Evolutionary conservation across 2,888 invertebrate genomes (phyloP).

Genomic region (Tachystola acroxantha): DNA sequence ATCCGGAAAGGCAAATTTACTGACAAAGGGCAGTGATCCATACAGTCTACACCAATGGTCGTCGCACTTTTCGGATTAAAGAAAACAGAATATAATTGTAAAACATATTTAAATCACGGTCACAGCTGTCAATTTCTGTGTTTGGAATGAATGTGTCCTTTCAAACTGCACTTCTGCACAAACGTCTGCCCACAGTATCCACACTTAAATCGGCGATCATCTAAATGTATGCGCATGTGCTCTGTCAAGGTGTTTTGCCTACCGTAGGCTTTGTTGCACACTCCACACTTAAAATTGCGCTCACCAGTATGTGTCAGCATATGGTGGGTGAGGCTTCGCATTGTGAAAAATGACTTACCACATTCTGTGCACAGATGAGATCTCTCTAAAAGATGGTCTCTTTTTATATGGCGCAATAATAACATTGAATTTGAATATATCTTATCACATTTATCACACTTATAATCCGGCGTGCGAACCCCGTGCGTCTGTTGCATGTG

Average conservation of each 20-base stretch:
- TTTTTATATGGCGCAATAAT: constrained; percentile 60
- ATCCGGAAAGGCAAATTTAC: too few species aligned
- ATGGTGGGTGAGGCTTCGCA: constrained; percentile 70
- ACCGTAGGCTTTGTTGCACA: constrained; percentile 60
- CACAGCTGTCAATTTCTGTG: constrained; percentile 10
- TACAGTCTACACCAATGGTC: too few species aligned
- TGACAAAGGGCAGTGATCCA: too few species aligned
- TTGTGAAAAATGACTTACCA: constrained; percentile 69
- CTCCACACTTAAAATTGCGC: constrained; percentile 43
- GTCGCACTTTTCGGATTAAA: too few species aligned
- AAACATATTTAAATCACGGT: too few species aligned
- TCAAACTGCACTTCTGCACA: constrained; percentile 24
- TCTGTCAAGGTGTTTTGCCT: constrained; percentile 53
- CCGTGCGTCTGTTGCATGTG: constrained; percentile 63
- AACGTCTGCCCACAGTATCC: constrained; percentile 20
- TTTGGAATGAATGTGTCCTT: constrained; percentile 18
- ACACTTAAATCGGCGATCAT: constrained; percentile 39
- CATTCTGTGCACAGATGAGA: constrained; percentile 70
- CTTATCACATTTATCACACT: constrained; percentile 59
- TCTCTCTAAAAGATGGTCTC: constrained; percentile 63
- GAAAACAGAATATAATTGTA: too few species aligned
- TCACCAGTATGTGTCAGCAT: constrained; percentile 70
- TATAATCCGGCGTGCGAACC: constrained; percentile 50
- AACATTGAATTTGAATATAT: constrained; percentile 50
- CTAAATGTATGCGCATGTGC: constrained; percentile 64